Conservation (phyloP, 1,140 invertebrate species). For the Drosophila pandora region DNA sequence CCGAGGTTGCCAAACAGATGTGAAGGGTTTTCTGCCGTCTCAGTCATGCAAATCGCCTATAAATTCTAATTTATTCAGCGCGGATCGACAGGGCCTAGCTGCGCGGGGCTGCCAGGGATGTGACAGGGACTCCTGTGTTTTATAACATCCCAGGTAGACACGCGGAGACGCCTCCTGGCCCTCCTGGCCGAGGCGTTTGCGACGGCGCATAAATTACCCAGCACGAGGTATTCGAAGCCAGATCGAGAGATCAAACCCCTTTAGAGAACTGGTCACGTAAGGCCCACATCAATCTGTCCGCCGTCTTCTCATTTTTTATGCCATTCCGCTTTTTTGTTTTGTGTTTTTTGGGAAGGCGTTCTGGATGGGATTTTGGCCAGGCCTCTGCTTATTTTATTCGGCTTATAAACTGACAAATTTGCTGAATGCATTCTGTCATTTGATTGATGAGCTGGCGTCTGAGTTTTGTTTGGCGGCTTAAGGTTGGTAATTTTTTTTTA, state of each 20-base stretch:
- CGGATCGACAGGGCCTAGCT: conserved; percentile 1
- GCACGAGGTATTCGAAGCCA: conserved; percentile 34
- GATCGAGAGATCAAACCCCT: conserved; percentile 49
- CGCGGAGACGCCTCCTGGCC: conserved; percentile 16
- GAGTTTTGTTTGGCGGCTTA: conserved; percentile 21
- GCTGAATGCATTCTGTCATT: conserved; percentile 56
- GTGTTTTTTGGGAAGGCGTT: conserved; percentile 23
- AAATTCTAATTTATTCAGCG: conserved; percentile 81
- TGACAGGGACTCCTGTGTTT: conserved; percentile 1
- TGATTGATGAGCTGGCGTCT: conserved; percentile 71
- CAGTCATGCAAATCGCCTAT: conserved; percentile 76
- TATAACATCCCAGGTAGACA: conserved; percentile 24
- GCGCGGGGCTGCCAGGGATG: conserved; percentile 39
- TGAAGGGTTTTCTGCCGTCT: conserved; percentile 34
- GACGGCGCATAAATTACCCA: conserved; percentile 80
- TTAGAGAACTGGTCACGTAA: conserved; percentile 72
- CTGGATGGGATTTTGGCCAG: conserved; percentile 27
- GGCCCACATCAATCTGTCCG: conserved; percentile 74
- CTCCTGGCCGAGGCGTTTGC: conserved; percentile 65
- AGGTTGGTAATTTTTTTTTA: background rate
- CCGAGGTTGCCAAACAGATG: conserved; percentile 39
- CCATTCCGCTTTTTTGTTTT: background rate
- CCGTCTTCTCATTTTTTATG: conserved; percentile 2
- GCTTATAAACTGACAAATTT: conserved; percentile 79
- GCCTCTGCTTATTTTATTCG: conserved; percentile 39